Conservation (phyloP, 2,113 vertebrate genomes). For the Falco punctatus region DNA sequence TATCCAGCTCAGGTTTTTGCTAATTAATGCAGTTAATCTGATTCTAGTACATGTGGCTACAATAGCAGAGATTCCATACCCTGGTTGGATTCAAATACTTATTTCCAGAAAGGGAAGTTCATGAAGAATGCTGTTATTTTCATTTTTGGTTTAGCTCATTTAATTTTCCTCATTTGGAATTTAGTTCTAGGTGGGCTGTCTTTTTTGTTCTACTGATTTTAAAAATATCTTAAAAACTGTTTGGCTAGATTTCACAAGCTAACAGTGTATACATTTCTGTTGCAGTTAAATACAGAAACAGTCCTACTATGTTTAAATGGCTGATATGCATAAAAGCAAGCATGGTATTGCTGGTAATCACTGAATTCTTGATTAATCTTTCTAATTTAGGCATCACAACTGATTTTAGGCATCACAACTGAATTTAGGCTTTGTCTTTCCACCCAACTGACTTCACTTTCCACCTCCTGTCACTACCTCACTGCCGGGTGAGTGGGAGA, state of each 20-base stretch:
- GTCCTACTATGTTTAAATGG: background rate
- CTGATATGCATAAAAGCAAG: background rate
- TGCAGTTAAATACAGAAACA: background rate
- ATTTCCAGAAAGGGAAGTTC: background rate
- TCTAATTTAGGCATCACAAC: background rate
- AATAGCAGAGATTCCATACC: background rate
- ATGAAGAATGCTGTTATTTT: background rate
- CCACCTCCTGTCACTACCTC: background rate
- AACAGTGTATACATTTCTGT: background rate
- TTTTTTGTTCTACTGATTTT: background rate
- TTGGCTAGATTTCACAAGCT: background rate
- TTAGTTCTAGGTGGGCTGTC: background rate
- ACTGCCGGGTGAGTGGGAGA: background rate
- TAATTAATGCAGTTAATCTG: background rate
- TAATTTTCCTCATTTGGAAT: background rate
- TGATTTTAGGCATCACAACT: background rate
- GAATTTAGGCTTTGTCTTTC: background rate
- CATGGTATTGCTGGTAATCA: background rate
- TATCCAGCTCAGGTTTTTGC: background rate
- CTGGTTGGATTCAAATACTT: background rate
- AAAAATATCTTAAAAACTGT: background rate
- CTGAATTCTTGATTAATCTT: background rate
- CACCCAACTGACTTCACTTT: background rate
- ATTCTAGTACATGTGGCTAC: background rate
- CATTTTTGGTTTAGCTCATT: background rate